These are phyloP conservation scores for Pimephales promelas DNA, from an alignment of 2,113 vertebrate genomes.

Conservation along the genomic window DNA sequence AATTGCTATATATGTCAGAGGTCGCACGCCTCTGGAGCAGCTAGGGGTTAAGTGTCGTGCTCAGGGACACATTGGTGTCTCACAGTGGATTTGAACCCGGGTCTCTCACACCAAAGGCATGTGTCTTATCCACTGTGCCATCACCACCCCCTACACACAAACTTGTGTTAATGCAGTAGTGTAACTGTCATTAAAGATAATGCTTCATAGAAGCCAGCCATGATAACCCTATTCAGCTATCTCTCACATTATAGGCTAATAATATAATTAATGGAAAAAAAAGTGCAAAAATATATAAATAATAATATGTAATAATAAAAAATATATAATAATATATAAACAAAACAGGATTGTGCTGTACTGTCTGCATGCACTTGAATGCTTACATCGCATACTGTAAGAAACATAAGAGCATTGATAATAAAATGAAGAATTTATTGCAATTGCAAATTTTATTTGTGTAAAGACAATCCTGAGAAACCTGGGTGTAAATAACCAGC, in stretches of 20 bases:
- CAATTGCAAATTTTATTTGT: not conserved
- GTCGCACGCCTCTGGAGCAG: no score
- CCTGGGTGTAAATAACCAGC: not conserved
- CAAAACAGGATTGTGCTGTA: not conserved
- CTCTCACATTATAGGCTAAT: not conserved
- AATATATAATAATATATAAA: no score
- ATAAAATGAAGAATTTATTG: not conserved
- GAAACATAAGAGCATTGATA: not conserved
- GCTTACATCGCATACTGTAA: not conserved
- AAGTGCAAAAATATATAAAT: no score
- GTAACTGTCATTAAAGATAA: not conserved
- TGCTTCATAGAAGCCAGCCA: not conserved
- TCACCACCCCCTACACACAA: no score
- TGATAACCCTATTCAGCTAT: not conserved
- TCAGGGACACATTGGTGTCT: no score
- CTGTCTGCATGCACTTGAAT: not conserved
- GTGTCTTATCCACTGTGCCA: no score
- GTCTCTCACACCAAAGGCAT: no score
- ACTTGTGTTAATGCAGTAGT: not conserved
- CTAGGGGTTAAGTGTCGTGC: no score
- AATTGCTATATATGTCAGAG: no score
- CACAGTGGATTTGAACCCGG: no score
- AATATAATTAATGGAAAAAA: not conserved
- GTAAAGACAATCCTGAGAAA: not conserved
- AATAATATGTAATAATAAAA: no score